These are phyloP conservation scores for Atherinosoma microstoma DNA, from an alignment of 2,797 vertebrate genomes.

Conservation along the genomic window DNA sequence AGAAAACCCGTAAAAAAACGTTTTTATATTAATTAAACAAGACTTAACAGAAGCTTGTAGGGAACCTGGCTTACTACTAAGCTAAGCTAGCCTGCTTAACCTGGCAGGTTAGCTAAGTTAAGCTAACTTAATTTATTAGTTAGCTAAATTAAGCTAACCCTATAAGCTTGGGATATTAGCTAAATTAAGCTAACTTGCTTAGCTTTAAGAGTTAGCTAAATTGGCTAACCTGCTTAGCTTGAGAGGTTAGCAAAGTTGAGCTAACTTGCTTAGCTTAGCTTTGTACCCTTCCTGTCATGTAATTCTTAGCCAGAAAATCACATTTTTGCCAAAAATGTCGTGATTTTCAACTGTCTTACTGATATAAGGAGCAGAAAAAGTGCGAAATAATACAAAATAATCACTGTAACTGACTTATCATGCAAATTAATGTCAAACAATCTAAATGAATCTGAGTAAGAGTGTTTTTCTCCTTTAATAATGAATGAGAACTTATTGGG, in stretches of 20 bases:
- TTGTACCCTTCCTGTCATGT: not conserved
- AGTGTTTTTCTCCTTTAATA: not conserved
- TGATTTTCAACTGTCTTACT: too few species aligned
- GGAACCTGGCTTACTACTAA: too few species aligned
- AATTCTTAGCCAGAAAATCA: not conserved
- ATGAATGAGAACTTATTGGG: not conserved
- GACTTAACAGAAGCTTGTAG: too few species aligned
- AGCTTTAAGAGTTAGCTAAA: not conserved
- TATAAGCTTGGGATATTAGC: too few species aligned
- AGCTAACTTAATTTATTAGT: too few species aligned
- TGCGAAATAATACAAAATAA: too few species aligned
- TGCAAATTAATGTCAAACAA: not conserved
- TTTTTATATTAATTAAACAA: too few species aligned
- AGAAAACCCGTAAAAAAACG: too few species aligned
- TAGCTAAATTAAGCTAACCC: too few species aligned
- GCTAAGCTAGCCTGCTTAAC: too few species aligned
- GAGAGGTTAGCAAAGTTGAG: not conserved
- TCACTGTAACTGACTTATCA: not conserved
- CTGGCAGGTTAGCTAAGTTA: too few species aligned
- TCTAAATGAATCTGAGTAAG: not conserved
- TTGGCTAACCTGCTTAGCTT: not conserved
- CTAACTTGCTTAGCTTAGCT: not conserved
- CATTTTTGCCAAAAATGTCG: not conserved
- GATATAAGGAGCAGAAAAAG: too few species aligned
- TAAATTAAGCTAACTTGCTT: not conserved